Percentiles rank a stretch among this genome's conserved stretches.
Evolutionary conservation across 2,113 vertebrate genomes (phyloP).

Genomic region (Cathartes aura): DNA sequence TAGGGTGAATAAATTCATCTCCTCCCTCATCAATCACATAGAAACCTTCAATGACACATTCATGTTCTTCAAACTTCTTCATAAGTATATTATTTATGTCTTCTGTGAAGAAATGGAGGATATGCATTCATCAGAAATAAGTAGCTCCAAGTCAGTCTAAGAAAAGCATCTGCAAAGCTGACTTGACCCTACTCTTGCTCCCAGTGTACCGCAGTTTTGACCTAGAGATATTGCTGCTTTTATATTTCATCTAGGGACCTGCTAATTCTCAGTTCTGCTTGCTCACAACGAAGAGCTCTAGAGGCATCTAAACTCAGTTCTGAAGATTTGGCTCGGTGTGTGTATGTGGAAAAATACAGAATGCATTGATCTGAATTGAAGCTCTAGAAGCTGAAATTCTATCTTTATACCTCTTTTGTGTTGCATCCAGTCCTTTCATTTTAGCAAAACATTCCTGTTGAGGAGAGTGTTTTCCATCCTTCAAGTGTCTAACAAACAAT

Average conservation of each 20-base stretch:
- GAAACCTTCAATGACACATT: constrained; percentile 29
- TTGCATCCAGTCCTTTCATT: background rate
- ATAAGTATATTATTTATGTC: background rate
- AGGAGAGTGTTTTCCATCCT: background rate
- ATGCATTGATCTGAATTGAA: background rate
- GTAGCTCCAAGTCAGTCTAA: background rate
- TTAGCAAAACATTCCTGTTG: background rate
- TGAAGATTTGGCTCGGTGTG: background rate
- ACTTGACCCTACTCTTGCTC: background rate
- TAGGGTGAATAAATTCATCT: constrained; percentile 38
- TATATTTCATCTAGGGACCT: background rate
- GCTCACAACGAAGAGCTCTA: background rate
- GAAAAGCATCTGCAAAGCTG: constrained; percentile 6
- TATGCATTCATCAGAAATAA: constrained; percentile 6
- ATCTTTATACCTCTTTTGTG: background rate
- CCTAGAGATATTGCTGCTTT: background rate
- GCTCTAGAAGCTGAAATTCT: background rate
- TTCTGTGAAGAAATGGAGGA: background rate
- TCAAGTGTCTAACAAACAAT: background rate
- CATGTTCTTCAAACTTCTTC: background rate
- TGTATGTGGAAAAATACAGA: background rate
- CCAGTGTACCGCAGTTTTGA: background rate
- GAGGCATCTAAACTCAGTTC: background rate
- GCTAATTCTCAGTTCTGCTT: background rate
- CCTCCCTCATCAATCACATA: constrained; percentile 33